phyloP scores from a whole-genome alignment of 2,888 invertebrate genomes.

The Cheilosia scutellata region DNA sequence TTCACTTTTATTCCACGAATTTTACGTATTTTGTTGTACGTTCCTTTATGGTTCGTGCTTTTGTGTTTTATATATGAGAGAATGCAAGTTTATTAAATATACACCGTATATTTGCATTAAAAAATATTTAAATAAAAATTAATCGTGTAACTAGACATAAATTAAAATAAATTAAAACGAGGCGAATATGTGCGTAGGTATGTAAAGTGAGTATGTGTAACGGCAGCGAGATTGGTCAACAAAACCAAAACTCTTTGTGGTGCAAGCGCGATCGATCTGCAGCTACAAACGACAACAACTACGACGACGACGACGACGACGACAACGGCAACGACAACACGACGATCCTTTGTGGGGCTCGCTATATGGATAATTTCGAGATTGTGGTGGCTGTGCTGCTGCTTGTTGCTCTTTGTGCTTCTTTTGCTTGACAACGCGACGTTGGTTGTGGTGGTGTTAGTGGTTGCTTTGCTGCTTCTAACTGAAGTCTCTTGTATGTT shows the following conservation, averaged over 20 bases:
- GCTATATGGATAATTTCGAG: conserved; percentile 68
- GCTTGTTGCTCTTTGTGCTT: conserved; percentile 71
- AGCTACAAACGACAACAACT: conserved; percentile 51
- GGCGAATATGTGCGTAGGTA: conserved; percentile 42
- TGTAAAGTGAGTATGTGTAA: conserved; percentile 43
- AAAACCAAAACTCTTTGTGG: conserved; percentile 45
- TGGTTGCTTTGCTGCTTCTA: conserved; percentile 53
- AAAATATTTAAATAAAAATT: conserved; percentile 4
- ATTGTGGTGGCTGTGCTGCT: conserved; percentile 58
- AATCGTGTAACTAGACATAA: conserved; percentile 62
- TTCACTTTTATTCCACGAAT: conserved; percentile 57
- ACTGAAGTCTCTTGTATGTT: conserved; percentile 43
- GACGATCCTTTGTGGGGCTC: conserved; percentile 71
- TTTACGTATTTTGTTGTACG: conserved; percentile 15
- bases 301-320: conserved; percentile 22
- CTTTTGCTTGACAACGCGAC: conserved; percentile 46
- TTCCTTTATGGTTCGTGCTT: conserved; percentile 32
- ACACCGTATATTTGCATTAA: conserved; percentile 56
- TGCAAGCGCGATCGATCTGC: conserved; percentile 58
- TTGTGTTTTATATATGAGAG: conserved; percentile 37
- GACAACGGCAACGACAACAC: conserved; percentile 32
- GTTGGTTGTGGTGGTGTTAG: conserved; percentile 41
- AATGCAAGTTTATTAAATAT: conserved; percentile 55
- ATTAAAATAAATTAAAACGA: conserved; percentile 71
- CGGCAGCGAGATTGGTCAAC: conserved; percentile 55